Evolutionary conservation across 1,140 invertebrate species (phyloP).

Genomic region (Drosophila kohkoa): DNA sequence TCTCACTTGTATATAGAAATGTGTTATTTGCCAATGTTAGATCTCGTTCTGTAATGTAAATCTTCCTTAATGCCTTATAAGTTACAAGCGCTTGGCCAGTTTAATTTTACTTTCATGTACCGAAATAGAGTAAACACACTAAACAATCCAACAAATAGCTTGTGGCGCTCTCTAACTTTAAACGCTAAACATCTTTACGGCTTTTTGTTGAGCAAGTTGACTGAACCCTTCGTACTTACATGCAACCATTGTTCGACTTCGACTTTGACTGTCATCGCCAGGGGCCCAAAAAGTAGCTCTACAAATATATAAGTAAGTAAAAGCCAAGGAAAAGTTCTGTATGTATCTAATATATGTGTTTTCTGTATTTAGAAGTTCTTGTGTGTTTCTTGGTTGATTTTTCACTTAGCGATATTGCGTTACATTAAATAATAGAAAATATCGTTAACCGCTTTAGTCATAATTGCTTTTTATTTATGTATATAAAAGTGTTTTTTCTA

Average conservation of each 20-base stretch:
- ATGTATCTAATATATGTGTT: neutral
- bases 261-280: conserved; percentile 1
- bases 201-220: conserved; percentile 1
- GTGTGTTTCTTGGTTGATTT: neutral
- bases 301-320: conserved; percentile 8
- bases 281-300: neutral
- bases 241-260: conserved; percentile 7
- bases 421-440: too few relatives aligned
- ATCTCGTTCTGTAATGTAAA: neutral
- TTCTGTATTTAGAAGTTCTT: neutral
- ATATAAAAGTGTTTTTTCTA: too few relatives aligned
- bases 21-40: neutral
- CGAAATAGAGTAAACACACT: conserved; percentile 9
- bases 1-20: neutral
- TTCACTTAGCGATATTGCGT: neutral
- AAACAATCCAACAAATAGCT: conserved; percentile 2
- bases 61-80: neutral
- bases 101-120: neutral
- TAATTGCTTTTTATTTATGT: too few relatives aligned
- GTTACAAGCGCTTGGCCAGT: neutral
- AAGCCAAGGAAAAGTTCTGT: conserved; percentile 11
- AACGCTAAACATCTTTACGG: conserved; percentile 1
- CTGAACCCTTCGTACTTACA: conserved; percentile 3
- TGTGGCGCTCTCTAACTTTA: neutral
- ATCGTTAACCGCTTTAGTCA: too few relatives aligned